Evolutionary conservation across 2,797 vertebrate genomes (phyloP).

Genomic region (Morelia viridis): DNA sequence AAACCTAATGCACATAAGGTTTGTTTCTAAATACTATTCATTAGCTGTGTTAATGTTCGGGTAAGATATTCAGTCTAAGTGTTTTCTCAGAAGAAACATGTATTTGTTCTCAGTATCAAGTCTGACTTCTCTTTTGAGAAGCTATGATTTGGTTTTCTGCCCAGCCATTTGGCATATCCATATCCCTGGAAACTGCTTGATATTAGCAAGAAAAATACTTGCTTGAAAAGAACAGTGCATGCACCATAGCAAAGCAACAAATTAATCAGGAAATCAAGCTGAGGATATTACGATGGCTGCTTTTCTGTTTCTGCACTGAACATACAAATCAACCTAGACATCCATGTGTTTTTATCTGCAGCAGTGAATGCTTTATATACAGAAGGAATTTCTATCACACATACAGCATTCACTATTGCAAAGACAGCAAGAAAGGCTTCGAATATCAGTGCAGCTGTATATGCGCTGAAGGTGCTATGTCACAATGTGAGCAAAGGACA

Average conservation of each 20-base stretch:
- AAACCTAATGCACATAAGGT: neutral
- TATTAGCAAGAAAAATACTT: constrained; percentile 21
- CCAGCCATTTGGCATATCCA: neutral
- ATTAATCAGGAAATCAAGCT: neutral
- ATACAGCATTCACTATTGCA: too few relatives aligned
- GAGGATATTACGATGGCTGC: neutral
- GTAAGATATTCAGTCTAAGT: constrained; percentile 27
- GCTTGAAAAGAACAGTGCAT: neutral
- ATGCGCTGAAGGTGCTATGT: neutral
- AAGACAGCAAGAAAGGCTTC: neutral
- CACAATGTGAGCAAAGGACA: too few relatives aligned
- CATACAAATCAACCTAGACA: neutral
- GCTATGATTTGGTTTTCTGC: constrained; percentile 36
- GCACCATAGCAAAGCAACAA: neutral
- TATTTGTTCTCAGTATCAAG: constrained; percentile 14
- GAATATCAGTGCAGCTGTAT: neutral
- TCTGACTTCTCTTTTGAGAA: neutral
- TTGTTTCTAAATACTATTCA: neutral
- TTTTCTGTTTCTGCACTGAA: neutral
- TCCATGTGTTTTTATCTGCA: neutral
- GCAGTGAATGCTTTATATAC: neutral
- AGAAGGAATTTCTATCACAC: neutral
- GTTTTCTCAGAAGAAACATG: constrained; percentile 24
- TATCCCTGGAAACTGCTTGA: constrained; percentile 18
- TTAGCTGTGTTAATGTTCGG: constrained; percentile 7